Base-by-base conservation (phyloP, 2,888 invertebrate genomes). In the Podabrus alpinus region DNA sequence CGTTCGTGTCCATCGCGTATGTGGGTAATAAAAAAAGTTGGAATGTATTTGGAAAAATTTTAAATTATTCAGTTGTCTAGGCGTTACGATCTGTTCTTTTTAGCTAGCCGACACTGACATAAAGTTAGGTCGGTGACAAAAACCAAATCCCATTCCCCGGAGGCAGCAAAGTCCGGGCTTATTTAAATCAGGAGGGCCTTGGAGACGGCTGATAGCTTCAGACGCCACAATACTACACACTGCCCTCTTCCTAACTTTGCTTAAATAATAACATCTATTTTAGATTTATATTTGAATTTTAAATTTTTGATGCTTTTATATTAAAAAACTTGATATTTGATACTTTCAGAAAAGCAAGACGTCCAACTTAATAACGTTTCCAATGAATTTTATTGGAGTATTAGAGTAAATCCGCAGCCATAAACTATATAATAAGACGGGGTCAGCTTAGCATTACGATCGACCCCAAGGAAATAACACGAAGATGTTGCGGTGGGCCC, bases 131-230 rank as follows among this genome's bases (percentile, higher is more conserved):
- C 79, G 83, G 85, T 85, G 86, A 86, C 86, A 87, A 87, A 86
- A 87, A 87, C 86, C 85, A 85, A 86, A 86, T 86, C 85, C 84
- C 84, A 84, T 85, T 84, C 85, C 86, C 85, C 81, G 83, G 85
- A 84, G 84, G 81, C 83, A 81, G 80, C 84, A 80, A 79, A 85
- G 86, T 85, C 86, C 85, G 86, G 86, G 86, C 86, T 86, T 86
- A 86, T 87, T 86, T 86, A 86, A 87, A 86, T 86, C 87, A 85
- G 84, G 82, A 84, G 84, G 83, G 84, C 85, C 85, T 83, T 81
- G 85, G 87, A 86, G 85, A 86, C 86, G 86, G 80, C 84, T 86
- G 86, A 87, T 86, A 86, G 86, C 86, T 86, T 85, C 85, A 86
- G 86, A 87, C 86, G 86, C 86, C 85, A 85, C 85, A 85, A 85